These are phyloP conservation scores for Acanthosepion esculentum DNA, from an alignment of 2,888 invertebrate genomes.

Conservation along the genomic window DNA sequence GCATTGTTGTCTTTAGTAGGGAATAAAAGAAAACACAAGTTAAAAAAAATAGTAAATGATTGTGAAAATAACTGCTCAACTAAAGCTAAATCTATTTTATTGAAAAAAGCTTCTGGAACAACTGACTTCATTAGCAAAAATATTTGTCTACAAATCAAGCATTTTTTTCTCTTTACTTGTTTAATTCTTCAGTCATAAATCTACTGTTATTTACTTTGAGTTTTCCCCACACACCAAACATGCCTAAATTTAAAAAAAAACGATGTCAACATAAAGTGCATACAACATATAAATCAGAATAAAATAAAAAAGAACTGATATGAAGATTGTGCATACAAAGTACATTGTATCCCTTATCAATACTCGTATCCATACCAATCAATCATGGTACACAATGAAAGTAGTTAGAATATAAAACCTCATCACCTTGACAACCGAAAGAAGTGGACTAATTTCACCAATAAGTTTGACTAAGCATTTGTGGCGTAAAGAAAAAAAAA, in stretches of 20 bases:
- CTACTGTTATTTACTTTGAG: slow-evolving; percentile 10
- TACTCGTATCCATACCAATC: slow-evolving; percentile 23
- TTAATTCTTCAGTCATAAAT: background rate
- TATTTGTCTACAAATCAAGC: slow-evolving; percentile 33
- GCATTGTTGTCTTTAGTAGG: background rate
- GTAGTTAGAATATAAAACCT: slow-evolving; percentile 12
- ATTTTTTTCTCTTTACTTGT: background rate
- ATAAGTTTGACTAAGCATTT: slow-evolving; percentile 1
- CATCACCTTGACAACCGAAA: background rate
- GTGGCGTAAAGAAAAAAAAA: background rate
- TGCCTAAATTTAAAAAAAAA: background rate
- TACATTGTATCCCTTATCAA: slow-evolving; percentile 16
- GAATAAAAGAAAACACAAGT: background rate
- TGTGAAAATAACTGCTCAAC: background rate
- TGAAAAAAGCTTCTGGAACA: background rate
- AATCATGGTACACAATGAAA: slow-evolving; percentile 33
- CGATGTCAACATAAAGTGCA: background rate
- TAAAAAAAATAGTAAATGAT: background rate
- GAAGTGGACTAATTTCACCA: slow-evolving; percentile 33
- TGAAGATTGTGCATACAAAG: slow-evolving; percentile 33
- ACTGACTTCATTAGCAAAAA: slow-evolving; percentile 23
- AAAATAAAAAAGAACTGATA: background rate
- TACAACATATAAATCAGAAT: background rate
- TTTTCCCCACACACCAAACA: background rate
- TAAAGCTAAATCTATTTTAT: background rate